Percentiles rank a stretch among this genome's conserved stretches.
Conservation (phyloP, 1,140 invertebrate genomes). For the Diorhabda elongata region DNA sequence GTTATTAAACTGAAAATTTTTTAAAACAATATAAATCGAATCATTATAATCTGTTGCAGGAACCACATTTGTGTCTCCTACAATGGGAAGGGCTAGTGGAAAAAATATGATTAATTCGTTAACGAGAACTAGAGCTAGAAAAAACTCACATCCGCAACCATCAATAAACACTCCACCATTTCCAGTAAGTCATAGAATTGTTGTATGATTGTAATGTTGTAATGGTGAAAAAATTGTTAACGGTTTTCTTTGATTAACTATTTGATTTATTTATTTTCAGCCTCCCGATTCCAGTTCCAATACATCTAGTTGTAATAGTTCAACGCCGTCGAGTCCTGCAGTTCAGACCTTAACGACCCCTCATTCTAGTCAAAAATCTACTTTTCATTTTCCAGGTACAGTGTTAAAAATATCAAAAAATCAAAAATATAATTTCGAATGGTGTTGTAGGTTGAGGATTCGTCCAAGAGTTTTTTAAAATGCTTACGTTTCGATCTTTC, state of each 20-base stretch:
- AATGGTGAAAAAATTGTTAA: too few relatives aligned
- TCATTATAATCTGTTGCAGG: constrained; percentile 33
- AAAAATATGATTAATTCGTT: constrained; percentile 41
- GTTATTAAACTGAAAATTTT: neutral
- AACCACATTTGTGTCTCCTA: constrained; percentile 35
- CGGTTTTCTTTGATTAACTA: too few relatives aligned
- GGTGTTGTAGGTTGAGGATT: too few relatives aligned
- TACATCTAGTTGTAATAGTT: constrained; percentile 94
- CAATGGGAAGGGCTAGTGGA: constrained; percentile 39
- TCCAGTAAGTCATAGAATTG: constrained; percentile 49
- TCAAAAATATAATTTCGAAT: too few relatives aligned
- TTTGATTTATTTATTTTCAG: constrained; percentile 39
- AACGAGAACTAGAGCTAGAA: constrained; percentile 37
- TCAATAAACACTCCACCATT: constrained; percentile 58
- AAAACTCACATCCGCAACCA: constrained; percentile 56
- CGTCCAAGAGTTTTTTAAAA: too few relatives aligned
- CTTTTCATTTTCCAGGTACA: constrained; percentile 83
- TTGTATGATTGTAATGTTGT: too few relatives aligned
- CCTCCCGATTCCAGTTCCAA: constrained; percentile 85
- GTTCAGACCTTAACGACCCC: constrained; percentile 59
- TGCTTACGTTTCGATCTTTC: too few relatives aligned
- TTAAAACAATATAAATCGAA: neutral
- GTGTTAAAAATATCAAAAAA: too few relatives aligned
- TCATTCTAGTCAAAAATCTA: constrained; percentile 51
- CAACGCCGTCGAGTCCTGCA: constrained; percentile 91